Conservation (phyloP, 2,888 invertebrate genomes). For the Eulithis prunata region DNA sequence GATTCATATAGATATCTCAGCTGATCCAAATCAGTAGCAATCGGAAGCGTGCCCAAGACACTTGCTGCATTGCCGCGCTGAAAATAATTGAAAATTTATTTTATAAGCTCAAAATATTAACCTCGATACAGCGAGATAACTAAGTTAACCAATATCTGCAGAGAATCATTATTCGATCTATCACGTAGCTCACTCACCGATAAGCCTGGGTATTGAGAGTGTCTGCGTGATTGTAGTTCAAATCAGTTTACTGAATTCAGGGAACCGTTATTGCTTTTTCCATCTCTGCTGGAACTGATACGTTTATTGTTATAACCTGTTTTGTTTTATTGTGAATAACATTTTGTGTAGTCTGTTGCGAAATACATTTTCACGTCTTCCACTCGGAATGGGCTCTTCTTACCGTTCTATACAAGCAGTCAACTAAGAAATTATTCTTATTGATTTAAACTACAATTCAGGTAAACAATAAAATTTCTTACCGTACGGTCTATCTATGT, state of each 20-base stretch:
- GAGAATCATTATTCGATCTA: conserved; percentile 37
- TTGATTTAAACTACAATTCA: too few relatives aligned
- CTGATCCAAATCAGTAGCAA: too few relatives aligned
- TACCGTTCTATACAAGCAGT: too few relatives aligned
- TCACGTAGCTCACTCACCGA: conserved; percentile 37
- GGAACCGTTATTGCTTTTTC: conserved; percentile 29
- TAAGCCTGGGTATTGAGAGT: conserved; percentile 37
- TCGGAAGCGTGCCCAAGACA: too few relatives aligned
- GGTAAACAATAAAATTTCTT: too few relatives aligned
- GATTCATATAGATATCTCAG: too few relatives aligned
- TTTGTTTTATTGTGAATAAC: neutral
- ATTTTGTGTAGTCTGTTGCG: neutral
- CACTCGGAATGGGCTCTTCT: too few relatives aligned
- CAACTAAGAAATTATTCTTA: too few relatives aligned
- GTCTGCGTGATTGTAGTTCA: conserved; percentile 41
- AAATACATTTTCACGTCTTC: neutral
- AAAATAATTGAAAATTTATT: too few relatives aligned
- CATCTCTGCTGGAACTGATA: conserved; percentile 8
- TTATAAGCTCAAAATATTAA: too few relatives aligned
- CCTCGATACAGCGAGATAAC: neutral
- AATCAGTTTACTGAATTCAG: conserved; percentile 37
- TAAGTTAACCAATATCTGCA: conserved; percentile 14
- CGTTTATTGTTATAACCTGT: conserved; percentile 3
- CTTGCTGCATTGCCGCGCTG: too few relatives aligned
- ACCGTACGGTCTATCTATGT: too few relatives aligned